Conservation (phyloP, 2,113 vertebrate genomes). For the Nerophis lumbriciformis region DNA sequence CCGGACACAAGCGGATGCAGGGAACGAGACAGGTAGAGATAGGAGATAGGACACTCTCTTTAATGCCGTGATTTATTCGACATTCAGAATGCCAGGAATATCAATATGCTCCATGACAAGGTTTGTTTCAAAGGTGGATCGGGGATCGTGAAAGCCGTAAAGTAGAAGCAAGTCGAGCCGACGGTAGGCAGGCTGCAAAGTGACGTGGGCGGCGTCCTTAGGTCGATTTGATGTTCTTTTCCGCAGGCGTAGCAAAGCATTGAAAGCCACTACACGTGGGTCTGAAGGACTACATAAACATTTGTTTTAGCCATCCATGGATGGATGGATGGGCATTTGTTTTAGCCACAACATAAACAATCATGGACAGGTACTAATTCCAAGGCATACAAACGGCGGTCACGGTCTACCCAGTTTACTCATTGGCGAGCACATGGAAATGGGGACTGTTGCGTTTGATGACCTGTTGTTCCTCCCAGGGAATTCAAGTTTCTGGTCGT, state of each 20-base stretch:
- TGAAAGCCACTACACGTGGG: neutral
- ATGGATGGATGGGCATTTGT: too few species aligned
- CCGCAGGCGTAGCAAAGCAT: conserved; percentile 1
- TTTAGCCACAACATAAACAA: too few species aligned
- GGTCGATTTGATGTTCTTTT: conserved; percentile 24
- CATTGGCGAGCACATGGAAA: too few species aligned
- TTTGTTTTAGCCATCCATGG: too few species aligned
- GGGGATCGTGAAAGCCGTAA: conserved; percentile 22
- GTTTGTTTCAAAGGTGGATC: conserved; percentile 13
- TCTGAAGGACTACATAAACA: neutral
- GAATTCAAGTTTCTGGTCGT: too few species aligned
- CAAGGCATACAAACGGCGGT: neutral
- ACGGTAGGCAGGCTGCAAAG: conserved; percentile 15
- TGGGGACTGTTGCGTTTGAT: too few species aligned
- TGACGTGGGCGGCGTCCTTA: conserved; percentile 24
- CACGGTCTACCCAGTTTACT: neutral
- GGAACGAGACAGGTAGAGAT: conserved; percentile 20
- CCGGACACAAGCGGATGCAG: conserved; percentile 23
- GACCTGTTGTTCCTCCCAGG: too few species aligned
- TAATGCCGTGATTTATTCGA: conserved; percentile 33
- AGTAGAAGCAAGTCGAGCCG: conserved; percentile 18
- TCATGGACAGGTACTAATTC: neutral
- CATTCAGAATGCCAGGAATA: conserved; percentile 40
- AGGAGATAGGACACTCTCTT: conserved; percentile 19
- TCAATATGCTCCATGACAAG: conserved; percentile 38